A percentile compares a stretch with the other conserved stretches of the same genome.
Evolutionary conservation across 2,888 invertebrate species (phyloP).

Genomic region (Cataglyphis albicans): DNA sequence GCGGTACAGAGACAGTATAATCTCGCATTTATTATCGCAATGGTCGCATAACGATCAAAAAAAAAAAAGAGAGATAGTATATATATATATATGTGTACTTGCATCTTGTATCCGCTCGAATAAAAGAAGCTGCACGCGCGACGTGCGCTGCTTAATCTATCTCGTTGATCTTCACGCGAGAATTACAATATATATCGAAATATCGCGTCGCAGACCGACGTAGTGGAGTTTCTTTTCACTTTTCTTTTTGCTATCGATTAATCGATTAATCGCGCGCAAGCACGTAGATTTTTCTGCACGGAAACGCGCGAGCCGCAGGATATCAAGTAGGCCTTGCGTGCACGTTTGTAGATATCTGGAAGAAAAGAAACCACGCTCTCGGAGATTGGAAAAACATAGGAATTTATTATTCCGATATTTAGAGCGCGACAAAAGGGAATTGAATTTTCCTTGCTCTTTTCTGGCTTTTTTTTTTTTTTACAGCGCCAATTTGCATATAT

Average conservation of each 20-base stretch:
- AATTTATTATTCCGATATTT: constrained; percentile 55
- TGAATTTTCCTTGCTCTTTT: constrained; percentile 34
- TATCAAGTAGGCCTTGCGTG: constrained; percentile 49
- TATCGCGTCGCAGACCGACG: constrained; percentile 10
- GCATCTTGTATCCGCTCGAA: constrained; percentile 52
- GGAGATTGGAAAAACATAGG: constrained; percentile 51
- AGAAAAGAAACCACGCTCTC: constrained; percentile 14
- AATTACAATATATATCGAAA: constrained; percentile 31
- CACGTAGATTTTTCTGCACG: constrained; percentile 54
- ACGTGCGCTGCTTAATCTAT: constrained; percentile 55
- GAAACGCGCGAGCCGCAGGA: constrained; percentile 37
- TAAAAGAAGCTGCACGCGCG: constrained; percentile 51
- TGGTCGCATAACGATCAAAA: constrained; percentile 5
- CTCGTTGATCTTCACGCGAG: background rate
- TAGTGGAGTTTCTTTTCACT: constrained; percentile 29
- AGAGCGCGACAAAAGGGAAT: constrained; percentile 55
- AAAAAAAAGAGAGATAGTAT: constrained; percentile 62
- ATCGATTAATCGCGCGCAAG: constrained; percentile 12
- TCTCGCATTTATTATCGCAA: constrained; percentile 32
- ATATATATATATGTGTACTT: constrained; percentile 58
- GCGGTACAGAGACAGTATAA: constrained; percentile 2
- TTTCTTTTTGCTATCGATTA: background rate
- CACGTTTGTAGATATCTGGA: constrained; percentile 35
- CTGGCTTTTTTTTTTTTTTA: constrained; percentile 12
- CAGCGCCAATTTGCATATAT: constrained; percentile 45